A percentile compares a stretch with the other conserved stretches of the same genome.
phyloP scores from a whole-genome alignment of 2,113 vertebrate species.

The Ailuropoda melanoleuca region DNA sequence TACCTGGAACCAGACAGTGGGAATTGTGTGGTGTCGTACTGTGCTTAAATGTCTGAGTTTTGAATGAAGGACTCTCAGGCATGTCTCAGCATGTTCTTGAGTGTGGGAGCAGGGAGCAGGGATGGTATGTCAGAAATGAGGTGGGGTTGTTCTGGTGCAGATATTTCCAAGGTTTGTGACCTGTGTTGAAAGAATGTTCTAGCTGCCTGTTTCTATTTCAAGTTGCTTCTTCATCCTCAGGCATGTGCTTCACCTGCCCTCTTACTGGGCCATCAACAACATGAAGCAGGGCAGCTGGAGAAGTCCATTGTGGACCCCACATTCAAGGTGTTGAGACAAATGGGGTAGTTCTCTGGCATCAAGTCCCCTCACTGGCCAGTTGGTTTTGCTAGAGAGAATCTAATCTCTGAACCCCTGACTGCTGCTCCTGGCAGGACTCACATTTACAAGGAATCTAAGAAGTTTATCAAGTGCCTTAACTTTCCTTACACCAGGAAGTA shows the following conservation, averaged over 20 bases:
- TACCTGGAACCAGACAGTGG: not conserved
- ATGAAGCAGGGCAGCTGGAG: too few species aligned
- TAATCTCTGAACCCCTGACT: too few species aligned
- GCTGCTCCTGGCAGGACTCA: not conserved
- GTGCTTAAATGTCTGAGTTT: not conserved
- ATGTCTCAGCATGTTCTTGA: not conserved
- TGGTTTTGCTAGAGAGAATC: not conserved
- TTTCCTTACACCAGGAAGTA: not conserved
- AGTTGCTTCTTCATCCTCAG: not conserved
- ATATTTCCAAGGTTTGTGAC: not conserved
- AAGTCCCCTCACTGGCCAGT: too few species aligned
- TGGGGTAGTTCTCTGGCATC: not conserved
- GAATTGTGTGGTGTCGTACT: not conserved
- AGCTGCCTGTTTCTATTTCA: not conserved
- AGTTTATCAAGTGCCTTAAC: not conserved
- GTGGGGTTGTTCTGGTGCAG: not conserved
- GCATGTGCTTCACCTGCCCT: not conserved
- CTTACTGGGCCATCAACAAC: not conserved
- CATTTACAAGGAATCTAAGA: not conserved
- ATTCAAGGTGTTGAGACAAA: not conserved
- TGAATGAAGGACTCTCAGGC: not conserved
- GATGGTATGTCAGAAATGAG: not conserved
- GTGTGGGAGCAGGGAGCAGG: not conserved
- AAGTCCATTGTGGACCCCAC: not conserved
- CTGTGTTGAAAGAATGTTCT: not conserved